phyloP scores from a whole-genome alignment of 1,140 invertebrate genomes.

The Paralvinella palmiformis region DNA sequence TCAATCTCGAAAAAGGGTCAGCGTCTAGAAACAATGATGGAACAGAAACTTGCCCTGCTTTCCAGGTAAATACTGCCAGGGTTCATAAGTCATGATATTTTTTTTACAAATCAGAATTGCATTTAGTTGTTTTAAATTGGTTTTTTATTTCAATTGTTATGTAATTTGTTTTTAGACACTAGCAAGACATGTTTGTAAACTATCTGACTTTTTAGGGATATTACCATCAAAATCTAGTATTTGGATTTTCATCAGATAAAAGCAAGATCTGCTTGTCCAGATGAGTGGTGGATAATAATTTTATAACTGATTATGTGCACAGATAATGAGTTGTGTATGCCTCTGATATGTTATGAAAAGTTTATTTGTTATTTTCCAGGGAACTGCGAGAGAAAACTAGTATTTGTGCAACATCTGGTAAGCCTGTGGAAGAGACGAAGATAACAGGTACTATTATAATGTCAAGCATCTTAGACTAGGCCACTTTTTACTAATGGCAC shows the following conservation, averaged over 20 bases:
- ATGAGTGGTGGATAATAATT: no score
- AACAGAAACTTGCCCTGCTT: constrained; percentile 51
- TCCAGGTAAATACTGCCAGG: constrained; percentile 40
- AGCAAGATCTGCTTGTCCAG: no score
- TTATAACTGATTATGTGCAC: background rate
- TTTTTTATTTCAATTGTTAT: constrained; percentile 1
- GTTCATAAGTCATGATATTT: background rate
- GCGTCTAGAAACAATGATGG: constrained; percentile 52
- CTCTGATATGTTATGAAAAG: background rate
- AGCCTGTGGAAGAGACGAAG: constrained; percentile 14
- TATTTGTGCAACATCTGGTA: constrained; percentile 40
- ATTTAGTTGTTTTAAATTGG: background rate
- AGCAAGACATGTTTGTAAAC: background rate
- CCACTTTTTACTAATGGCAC: no score
- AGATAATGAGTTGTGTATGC: background rate
- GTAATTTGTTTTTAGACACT: background rate
- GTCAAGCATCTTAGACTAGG: no score
- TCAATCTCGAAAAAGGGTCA: constrained; percentile 51
- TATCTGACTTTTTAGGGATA: background rate
- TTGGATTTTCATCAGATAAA: background rate
- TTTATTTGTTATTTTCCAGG: constrained; percentile 28
- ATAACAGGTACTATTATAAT: constrained; percentile 14
- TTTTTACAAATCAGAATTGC: background rate
- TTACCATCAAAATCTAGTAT: background rate
- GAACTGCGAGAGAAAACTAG: constrained; percentile 44